Base-by-base conservation (phyloP, 2,797 vertebrate genomes). In the Acropternis orthonyx region DNA sequence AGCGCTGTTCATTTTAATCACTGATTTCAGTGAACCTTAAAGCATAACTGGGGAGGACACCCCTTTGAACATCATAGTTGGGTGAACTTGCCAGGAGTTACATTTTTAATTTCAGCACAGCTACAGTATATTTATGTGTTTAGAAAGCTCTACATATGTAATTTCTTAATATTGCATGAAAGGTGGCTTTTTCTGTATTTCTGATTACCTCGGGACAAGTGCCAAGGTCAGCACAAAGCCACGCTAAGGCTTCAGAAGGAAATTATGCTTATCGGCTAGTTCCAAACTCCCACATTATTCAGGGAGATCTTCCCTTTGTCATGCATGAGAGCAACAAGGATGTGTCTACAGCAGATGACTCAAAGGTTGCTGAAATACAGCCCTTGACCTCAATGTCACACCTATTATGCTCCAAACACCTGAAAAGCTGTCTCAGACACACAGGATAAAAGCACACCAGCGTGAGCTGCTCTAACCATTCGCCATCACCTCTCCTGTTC, bases 101-200 rank as follows among this genome's bases (percentile, higher is more conserved):
- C 7, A 21, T 46, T 81, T 89, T 91, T 84, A 82, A 88, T 92
- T 95, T 89, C 92, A 89, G 65, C 48, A 69, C 11, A 82, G 68
- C 71, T 75, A 81, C 71, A 78, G 51, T 54, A 30, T 81, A 82
- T 56, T 82, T 74, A 79, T 14, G 37, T 37, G 28, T 85, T 78
- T 92, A 84, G 93, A 94, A 89, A 44, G 36, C 58, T 89, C 79
- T 86, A 67, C 51, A 75, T 48, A 62, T 30, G 12, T 73, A 63
- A 86, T 54, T 68, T 76, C 55, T 74, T 92, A 79, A 82, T 73
- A 58, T 3, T 37, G 63, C 63, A 84, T 16, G n/a, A 84, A 93
- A 87, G 54, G 66, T 37, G 36, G 51, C 36, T 87, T 92, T 71
- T 76, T 44, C 59, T 51, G 13, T 71, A 63, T 63, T 65, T 81